These are phyloP conservation scores for Iphiclides podalirius DNA, from an alignment of 2,888 invertebrate species.

Conservation along the genomic window DNA sequence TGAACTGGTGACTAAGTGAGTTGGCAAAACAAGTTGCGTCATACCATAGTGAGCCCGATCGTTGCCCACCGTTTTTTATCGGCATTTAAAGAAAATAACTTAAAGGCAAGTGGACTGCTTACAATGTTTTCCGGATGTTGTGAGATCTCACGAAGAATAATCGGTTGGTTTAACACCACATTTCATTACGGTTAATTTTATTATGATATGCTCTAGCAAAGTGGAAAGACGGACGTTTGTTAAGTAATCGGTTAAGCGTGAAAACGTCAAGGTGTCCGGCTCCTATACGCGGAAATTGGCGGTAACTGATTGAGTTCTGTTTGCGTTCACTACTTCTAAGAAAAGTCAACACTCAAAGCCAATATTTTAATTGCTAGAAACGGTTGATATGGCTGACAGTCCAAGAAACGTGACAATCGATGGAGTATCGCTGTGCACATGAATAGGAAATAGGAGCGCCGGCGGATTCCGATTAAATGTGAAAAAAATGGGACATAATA, in stretches of 20 bases:
- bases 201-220: no score
- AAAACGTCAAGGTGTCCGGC: conserved; percentile 15
- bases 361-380: conserved; percentile 21
- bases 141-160: neutral
- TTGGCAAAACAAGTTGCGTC: conserved; percentile 71
- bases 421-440: neutral
- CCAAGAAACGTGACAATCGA: conserved; percentile 1
- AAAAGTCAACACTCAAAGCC: conserved; percentile 18
- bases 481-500: no score
- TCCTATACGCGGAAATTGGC: conserved; percentile 16
- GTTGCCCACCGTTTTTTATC: conserved; percentile 26
- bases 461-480: neutral
- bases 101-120: conserved; percentile 13
- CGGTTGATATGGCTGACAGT: neutral
- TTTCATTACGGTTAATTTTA: neutral
- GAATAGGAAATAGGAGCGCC: neutral
- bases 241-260: conserved; percentile 14
- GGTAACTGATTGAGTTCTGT: conserved; percentile 15
- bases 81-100: conserved; percentile 11
- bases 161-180: neutral
- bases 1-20: conserved; percentile 58
- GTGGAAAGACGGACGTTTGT: conserved; percentile 1
- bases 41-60: conserved; percentile 35
- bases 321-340: conserved; percentile 18
- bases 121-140: neutral